A percentile compares a stretch with the other conserved stretches of the same genome.
Evolutionary conservation across 2,888 invertebrate species (phyloP).

Genomic region (Caenorhabditis sinica): DNA sequence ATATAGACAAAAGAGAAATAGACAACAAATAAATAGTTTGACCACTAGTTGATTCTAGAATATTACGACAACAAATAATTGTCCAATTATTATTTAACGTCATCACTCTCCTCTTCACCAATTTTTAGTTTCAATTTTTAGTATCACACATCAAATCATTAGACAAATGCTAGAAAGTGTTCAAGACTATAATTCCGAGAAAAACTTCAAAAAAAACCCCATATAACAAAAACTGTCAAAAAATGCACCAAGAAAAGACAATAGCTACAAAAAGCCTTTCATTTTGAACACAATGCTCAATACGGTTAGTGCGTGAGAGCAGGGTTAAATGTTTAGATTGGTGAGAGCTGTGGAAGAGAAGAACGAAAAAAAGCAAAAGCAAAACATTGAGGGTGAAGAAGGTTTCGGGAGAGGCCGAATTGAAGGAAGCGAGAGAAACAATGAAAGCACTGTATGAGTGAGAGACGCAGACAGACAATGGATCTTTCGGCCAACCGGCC

Average conservation of each 20-base stretch:
- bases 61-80: background rate
- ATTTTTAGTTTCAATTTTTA: too few relatives aligned
- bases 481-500: constrained; percentile 53
- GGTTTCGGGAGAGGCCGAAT: constrained; percentile 54
- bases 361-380: constrained; percentile 55
- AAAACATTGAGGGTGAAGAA: constrained; percentile 52
- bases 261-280: constrained; percentile 23
- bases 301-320: constrained; percentile 55
- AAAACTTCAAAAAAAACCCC: background rate
- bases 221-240: background rate
- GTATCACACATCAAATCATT: background rate
- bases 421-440: constrained; percentile 5
- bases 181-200: background rate
- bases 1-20: background rate
- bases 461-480: constrained; percentile 57
- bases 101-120: too few relatives aligned
- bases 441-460: constrained; percentile 12
- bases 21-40: background rate
- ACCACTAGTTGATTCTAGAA: background rate
- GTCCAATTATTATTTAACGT: background rate
- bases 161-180: background rate
- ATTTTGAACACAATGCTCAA: constrained; percentile 45
- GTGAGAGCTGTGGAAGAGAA: constrained; percentile 29
- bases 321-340: constrained; percentile 65
- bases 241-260: constrained; percentile 19